Conservation (phyloP, 2,888 invertebrate genomes). For the Pachydiplax longipennis region DNA sequence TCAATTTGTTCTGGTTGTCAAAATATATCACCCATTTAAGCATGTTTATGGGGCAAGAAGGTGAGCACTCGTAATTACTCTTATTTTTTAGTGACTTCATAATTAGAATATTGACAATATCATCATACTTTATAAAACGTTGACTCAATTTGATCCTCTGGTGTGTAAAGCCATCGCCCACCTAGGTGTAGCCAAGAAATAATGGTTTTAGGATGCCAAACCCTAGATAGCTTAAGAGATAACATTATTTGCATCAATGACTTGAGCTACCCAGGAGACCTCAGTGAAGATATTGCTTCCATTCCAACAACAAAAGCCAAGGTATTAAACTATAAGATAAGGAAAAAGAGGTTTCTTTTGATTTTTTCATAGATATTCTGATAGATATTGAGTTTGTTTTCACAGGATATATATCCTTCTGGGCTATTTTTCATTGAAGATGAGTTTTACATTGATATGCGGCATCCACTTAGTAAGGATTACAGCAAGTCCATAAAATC, state of each 20-base stretch:
- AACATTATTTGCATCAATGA: constrained; percentile 79
- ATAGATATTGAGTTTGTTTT: constrained; percentile 46
- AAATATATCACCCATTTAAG: constrained; percentile 24
- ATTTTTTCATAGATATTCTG: neutral
- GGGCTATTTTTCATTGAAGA: constrained; percentile 81
- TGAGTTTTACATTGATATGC: constrained; percentile 79
- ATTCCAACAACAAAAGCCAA: constrained; percentile 13
- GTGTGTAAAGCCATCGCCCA: neutral
- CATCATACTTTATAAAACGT: neutral
- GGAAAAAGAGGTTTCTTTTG: neutral
- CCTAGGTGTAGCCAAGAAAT: constrained; percentile 65
- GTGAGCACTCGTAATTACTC: neutral
- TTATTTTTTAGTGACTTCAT: neutral
- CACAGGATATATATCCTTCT: constrained; percentile 71
- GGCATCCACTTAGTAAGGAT: constrained; percentile 67
- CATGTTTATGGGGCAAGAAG: constrained; percentile 36
- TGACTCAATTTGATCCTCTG: neutral
- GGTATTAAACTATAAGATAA: neutral
- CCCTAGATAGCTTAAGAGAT: constrained; percentile 75
- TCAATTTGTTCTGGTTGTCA: neutral
- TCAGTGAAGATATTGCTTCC: neutral
- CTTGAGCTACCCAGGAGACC: constrained; percentile 56
- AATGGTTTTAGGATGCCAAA: constrained; percentile 71
- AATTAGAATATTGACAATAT: neutral
- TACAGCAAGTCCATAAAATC: constrained; percentile 70